Base-by-base conservation (phyloP, 2,113 vertebrate species). In the Oplegnathus fasciatus region DNA sequence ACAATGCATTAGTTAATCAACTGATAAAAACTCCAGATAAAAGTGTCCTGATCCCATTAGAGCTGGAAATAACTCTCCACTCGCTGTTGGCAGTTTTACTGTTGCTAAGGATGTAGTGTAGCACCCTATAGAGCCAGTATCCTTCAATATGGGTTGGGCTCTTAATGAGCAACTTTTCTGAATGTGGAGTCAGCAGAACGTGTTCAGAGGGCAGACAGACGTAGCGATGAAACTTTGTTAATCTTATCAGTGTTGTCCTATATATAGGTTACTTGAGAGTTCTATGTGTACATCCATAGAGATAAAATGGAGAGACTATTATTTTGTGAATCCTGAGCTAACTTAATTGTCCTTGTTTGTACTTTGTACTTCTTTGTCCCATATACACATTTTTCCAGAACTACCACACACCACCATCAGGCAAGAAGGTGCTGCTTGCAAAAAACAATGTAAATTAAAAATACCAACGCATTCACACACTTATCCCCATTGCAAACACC, bases 21-120 rank as follows among this genome's bases (percentile, higher is more conserved):
- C 91, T 93, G 95, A 96, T 95, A 87, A 84, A 87, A 91, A 92
- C 82, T 84, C 55, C 66, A 94, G 95, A 95, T 96, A 95, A 91
- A 90, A 89, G 76, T 87, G 84, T 77, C 87, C 80, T 81, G 91
- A 92, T 94, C 92, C 95, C 86, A 95, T 95, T 95, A 95, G 89
- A 77, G 66, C 67, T 84, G 57, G 85, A 94, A 94, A 94, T 94
- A 94, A 94, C 86, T 93, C 89, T 82, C 64, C 69, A 87, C 87
- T 78, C 89, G 88, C 61, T 69, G 76, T 79, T 90, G 88, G 86
- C 84, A 83, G 66, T 82, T 92, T 89, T 85, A 82, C 82, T 72
- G 83, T 88, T 87, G 81, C 76, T 54, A 78, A 75, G 72, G 72
- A 90, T 88, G 77, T 84, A 86, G 28, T 71, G 86, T 37, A 65